These are phyloP conservation scores for Pseudolaguvia tuberculata DNA, from an alignment of 2,113 vertebrate species.

Conservation along the genomic window DNA sequence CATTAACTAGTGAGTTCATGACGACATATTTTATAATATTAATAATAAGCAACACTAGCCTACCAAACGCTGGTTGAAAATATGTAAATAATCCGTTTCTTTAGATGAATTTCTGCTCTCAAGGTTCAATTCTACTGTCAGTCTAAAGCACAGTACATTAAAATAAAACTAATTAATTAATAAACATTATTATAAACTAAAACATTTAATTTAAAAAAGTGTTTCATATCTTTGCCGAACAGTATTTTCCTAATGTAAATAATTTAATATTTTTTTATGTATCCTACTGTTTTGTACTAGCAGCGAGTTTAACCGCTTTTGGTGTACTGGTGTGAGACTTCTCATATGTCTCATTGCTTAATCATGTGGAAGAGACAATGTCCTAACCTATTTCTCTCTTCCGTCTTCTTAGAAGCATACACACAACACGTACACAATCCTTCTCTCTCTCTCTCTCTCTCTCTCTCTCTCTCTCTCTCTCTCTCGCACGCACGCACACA, in stretches of 20 bases:
- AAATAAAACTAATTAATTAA: neutral
- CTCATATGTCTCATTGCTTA: conserved; percentile 90
- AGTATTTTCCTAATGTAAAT: neutral
- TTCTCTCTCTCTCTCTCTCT: conserved; percentile 40
- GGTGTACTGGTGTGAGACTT: conserved; percentile 72
- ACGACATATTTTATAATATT: neutral
- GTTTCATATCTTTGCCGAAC: neutral
- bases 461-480: conserved; percentile 45
- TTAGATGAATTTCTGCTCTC: neutral
- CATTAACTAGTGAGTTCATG: no score
- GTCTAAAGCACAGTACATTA: neutral
- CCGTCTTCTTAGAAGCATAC: conserved; percentile 48
- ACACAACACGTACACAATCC: neutral
- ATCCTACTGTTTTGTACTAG: conserved; percentile 19
- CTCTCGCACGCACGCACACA: conserved; percentile 3
- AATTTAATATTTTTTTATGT: no score
- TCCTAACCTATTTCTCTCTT: conserved; percentile 80
- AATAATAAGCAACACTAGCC: no score
- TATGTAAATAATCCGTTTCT: neutral
- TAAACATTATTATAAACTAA: no score
- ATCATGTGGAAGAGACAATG: conserved; percentile 90
- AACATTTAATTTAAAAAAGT: neutral
- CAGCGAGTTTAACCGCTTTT: conserved; percentile 84
- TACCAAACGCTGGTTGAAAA: neutral
- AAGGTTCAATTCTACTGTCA: neutral